Conservation (phyloP, 2,113 vertebrate genomes). For the Ameiurus melas region DNA sequence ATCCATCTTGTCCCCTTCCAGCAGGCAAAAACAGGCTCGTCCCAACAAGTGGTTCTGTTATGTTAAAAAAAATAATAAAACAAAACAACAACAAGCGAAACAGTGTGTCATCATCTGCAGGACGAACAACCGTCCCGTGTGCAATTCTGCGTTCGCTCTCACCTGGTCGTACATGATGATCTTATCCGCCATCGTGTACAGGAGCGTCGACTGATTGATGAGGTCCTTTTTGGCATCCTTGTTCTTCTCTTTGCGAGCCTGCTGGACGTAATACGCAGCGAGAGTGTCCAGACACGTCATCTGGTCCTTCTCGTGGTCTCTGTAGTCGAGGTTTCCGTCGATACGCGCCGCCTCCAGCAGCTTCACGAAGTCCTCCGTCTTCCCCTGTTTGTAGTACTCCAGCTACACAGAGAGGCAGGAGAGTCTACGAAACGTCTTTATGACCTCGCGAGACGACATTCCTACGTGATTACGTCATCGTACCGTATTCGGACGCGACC, state of each 20-base stretch:
- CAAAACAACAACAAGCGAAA: background rate
- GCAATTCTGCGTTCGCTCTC: slow-evolving; percentile 13
- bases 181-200: slow-evolving; percentile 99
- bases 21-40: slow-evolving; percentile 97
- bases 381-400: slow-evolving; percentile 99
- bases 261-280: slow-evolving; percentile 97
- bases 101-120: background rate
- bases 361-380: slow-evolving; percentile 98
- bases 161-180: slow-evolving; percentile 99
- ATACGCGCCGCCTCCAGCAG: slow-evolving; percentile 95
- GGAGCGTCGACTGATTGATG: slow-evolving; percentile 94
- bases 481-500: no score
- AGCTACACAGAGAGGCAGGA: slow-evolving; percentile 69
- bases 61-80: slow-evolving; percentile 55
- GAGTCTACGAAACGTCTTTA: background rate
- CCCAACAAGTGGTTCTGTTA: slow-evolving; percentile 96
- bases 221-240: slow-evolving; percentile 99
- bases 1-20: slow-evolving; percentile 99
- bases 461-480: no score
- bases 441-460: background rate
- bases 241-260: slow-evolving; percentile 97
- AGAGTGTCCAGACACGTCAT: slow-evolving; percentile 98
- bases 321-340: slow-evolving; percentile 97
- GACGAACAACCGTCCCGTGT: background rate
- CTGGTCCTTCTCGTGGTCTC: slow-evolving; percentile 98